phyloP scores from a whole-genome alignment of 2,797 vertebrate species.

The Dromococcyx pavoninus region DNA sequence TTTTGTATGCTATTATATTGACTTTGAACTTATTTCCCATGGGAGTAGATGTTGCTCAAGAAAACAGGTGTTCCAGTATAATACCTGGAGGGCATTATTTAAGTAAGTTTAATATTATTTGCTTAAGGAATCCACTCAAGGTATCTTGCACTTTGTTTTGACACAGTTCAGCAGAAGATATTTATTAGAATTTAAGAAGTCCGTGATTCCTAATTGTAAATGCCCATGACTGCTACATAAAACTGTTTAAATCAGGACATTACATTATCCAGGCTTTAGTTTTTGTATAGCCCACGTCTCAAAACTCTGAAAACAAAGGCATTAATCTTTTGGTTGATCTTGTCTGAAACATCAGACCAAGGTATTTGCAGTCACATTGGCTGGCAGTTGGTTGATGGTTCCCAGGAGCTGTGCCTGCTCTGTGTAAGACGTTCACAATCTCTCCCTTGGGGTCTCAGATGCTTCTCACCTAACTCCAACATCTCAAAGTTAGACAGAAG shows the following conservation, averaged over 20 bases:
- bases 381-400: rapidly evolving
- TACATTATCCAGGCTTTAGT: background rate
- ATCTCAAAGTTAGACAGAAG: background rate
- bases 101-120: conserved; percentile 67
- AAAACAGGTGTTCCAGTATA: conserved; percentile 72
- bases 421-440: background rate
- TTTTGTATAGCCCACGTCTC: background rate
- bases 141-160: conserved; percentile 68
- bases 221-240: conserved; percentile 30
- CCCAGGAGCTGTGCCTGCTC: background rate
- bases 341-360: background rate
- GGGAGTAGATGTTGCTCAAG: conserved; percentile 65
- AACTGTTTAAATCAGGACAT: conserved; percentile 63
- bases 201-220: conserved; percentile 59
- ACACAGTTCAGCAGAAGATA: conserved; percentile 61
- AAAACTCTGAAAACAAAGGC: background rate
- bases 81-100: conserved; percentile 59
- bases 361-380: rapidly evolving
- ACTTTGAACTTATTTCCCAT: conserved; percentile 75
- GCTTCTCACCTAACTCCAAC: background rate
- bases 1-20: conserved; percentile 48
- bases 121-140: conserved; percentile 64
- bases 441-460: background rate
- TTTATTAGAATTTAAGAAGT: conserved; percentile 70
- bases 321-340: background rate